Evolutionary conservation across 1,140 invertebrate genomes (phyloP).

Genomic region (Hyles euphorbiae): DNA sequence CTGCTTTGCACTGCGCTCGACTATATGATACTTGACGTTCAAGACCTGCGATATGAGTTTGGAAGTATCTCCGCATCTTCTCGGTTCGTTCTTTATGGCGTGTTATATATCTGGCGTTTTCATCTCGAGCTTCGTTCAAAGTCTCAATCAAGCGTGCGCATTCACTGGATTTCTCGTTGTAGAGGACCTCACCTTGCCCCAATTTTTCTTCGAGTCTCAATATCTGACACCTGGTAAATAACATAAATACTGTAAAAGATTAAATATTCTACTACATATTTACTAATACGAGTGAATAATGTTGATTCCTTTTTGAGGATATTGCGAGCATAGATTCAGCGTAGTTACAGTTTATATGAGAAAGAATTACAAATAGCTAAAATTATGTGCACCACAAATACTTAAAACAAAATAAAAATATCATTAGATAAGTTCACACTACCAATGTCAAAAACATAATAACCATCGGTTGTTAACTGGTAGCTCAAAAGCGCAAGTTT

Average conservation of each 20-base stretch:
- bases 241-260: neutral
- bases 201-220: conserved; percentile 61
- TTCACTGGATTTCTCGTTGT: conserved; percentile 68
- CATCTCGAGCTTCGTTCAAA: conserved; percentile 79
- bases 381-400: too few species aligned
- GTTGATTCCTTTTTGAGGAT: too few species aligned
- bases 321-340: too few species aligned
- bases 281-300: neutral
- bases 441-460: too few species aligned
- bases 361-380: too few species aligned
- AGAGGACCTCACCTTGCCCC: conserved; percentile 64
- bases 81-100: conserved; percentile 81
- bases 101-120: conserved; percentile 80
- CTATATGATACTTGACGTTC: conserved; percentile 80
- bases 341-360: too few species aligned
- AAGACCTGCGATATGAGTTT: conserved; percentile 79
- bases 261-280: neutral
- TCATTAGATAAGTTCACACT: too few species aligned
- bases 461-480: too few species aligned
- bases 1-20: conserved; percentile 77
- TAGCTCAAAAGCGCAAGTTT: too few species aligned
- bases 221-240: conserved; percentile 42
- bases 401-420: too few species aligned
- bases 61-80: conserved; percentile 58
- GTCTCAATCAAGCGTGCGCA: conserved; percentile 76